These are phyloP conservation scores for Calycopis cecrops DNA, from an alignment of 1,140 invertebrate genomes.

Conservation along the genomic window DNA sequence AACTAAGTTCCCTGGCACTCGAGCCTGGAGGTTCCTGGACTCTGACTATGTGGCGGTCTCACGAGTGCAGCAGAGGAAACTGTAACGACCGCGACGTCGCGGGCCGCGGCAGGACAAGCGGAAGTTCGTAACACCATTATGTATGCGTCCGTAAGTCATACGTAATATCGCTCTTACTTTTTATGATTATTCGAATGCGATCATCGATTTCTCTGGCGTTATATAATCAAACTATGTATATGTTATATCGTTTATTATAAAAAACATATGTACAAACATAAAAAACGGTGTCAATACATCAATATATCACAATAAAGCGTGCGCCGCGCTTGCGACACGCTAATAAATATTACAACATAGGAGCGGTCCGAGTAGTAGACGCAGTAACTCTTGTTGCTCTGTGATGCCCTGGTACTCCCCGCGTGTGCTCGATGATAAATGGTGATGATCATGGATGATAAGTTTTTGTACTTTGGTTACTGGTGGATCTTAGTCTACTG, in stretches of 20 bases:
- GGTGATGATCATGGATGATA: background rate
- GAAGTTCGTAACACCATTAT: too few species aligned
- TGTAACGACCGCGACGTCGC: too few species aligned
- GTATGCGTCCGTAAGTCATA: too few species aligned
- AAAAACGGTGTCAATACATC: slow-evolving; percentile 8
- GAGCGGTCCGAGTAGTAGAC: slow-evolving; percentile 14
- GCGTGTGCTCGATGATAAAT: background rate
- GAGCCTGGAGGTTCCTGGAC: too few species aligned
- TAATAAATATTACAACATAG: background rate
- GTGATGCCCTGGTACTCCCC: background rate
- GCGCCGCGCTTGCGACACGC: slow-evolving; percentile 1
- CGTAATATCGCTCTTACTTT: too few species aligned
- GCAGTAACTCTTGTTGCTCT: background rate
- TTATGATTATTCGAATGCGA: too few species aligned
- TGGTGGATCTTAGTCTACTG: slow-evolving; percentile 54
- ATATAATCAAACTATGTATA: slow-evolving; percentile 4
- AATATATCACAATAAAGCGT: background rate
- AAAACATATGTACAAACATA: slow-evolving; percentile 7
- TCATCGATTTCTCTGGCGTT: background rate
- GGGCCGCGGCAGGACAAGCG: too few species aligned
- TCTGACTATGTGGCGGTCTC: too few species aligned
- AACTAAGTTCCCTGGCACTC: too few species aligned
- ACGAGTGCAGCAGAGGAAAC: too few species aligned
- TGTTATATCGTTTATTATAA: slow-evolving; percentile 5
- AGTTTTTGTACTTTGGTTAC: background rate